These are phyloP conservation scores for Antechinus stuartii DNA, from an alignment of 2,113 vertebrate genomes.

Conservation along the genomic window DNA sequence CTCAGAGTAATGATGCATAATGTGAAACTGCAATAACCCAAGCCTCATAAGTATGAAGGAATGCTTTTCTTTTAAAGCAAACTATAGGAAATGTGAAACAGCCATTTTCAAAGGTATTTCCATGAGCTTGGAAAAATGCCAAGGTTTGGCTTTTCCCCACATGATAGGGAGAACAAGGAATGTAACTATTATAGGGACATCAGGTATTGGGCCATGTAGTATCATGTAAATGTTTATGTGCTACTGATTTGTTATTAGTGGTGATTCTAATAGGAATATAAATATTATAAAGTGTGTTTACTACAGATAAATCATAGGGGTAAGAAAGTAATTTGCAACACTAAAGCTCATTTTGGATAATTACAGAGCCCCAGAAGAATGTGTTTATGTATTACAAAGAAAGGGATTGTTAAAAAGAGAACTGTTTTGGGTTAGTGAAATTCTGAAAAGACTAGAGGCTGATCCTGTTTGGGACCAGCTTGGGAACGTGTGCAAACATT, in stretches of 20 bases:
- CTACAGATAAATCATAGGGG: slow-evolving; percentile 84
- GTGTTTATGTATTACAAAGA: slow-evolving; percentile 82
- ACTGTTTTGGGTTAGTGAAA: slow-evolving; percentile 77
- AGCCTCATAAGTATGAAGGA: slow-evolving; percentile 77
- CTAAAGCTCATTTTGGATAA: slow-evolving; percentile 85
- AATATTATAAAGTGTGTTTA: slow-evolving; percentile 85
- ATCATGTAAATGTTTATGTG: slow-evolving; percentile 80
- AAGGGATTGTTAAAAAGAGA: slow-evolving; percentile 78
- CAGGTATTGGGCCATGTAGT: slow-evolving; percentile 72
- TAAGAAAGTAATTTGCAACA: slow-evolving; percentile 83
- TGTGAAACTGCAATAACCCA: slow-evolving; percentile 83
- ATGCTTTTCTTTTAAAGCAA: slow-evolving; percentile 82
- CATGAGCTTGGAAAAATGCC: slow-evolving; percentile 72
- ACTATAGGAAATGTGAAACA: slow-evolving; percentile 81
- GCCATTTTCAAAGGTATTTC: slow-evolving; percentile 81
- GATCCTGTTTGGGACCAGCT: slow-evolving; percentile 72
- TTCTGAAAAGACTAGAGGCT: slow-evolving; percentile 72
- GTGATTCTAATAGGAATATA: slow-evolving; percentile 82
- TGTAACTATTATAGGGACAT: slow-evolving; percentile 72
- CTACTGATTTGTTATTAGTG: slow-evolving; percentile 78
- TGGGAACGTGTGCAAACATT: slow-evolving; percentile 70
- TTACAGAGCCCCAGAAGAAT: slow-evolving; percentile 85
- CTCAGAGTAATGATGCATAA: slow-evolving; percentile 86
- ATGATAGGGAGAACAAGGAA: slow-evolving; percentile 65
- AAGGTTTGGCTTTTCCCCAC: slow-evolving; percentile 69